phyloP scores from a whole-genome alignment of 2,113 vertebrate genomes.

The Proterorhinus semilunaris region DNA sequence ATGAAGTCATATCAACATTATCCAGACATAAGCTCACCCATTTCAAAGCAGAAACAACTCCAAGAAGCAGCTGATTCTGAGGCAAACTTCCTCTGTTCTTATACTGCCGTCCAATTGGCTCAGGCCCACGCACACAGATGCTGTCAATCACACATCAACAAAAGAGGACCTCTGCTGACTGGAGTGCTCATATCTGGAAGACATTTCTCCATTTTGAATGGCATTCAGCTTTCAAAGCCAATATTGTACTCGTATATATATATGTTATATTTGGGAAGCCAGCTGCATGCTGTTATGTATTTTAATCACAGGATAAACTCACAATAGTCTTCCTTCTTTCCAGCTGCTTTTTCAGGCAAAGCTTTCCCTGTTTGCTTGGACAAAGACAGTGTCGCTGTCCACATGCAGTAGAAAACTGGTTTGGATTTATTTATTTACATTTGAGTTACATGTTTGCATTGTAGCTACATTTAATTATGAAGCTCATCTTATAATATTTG shows the following conservation, averaged over 20 bases:
- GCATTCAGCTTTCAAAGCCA: neutral
- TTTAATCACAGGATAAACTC: slow-evolving; percentile 14
- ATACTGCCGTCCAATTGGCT: slow-evolving; percentile 7
- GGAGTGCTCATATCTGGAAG: neutral
- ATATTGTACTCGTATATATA: neutral
- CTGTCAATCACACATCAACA: slow-evolving; percentile 45
- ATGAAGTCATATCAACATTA: neutral
- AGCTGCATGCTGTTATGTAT: slow-evolving; percentile 7
- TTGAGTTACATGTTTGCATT: neutral
- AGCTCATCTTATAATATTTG: no score
- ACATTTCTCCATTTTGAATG: neutral
- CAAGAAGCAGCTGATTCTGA: neutral
- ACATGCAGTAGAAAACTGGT: neutral
- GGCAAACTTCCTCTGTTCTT: slow-evolving; percentile 4
- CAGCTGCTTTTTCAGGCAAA: neutral
- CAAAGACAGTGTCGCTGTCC: neutral
- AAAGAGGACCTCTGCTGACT: neutral
- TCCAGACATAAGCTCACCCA: slow-evolving; percentile 31
- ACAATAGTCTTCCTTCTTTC: neutral
- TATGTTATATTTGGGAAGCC: neutral
- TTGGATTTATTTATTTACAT: neutral
- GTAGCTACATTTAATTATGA: no score
- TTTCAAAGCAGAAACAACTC: slow-evolving; percentile 6
- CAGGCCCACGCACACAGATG: slow-evolving; percentile 32
- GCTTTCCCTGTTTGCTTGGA: slow-evolving; percentile 1